Percentiles rank a stretch among this genome's conserved stretches.
phyloP scores from a whole-genome alignment of 2,888 invertebrate species.

The Formica aserva region DNA sequence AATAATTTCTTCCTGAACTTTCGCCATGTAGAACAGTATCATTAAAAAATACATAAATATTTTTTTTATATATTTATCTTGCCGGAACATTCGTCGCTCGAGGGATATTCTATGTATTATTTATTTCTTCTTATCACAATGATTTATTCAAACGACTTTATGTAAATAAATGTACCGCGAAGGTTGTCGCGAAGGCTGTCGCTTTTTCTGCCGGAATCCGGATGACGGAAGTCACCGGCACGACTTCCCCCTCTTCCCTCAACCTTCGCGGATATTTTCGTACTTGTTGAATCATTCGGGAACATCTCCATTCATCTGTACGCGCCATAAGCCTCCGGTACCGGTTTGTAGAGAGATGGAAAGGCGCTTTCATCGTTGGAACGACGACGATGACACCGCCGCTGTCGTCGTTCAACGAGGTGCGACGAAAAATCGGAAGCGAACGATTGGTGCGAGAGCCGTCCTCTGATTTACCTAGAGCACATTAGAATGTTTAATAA shows the following conservation, averaged over 20 bases:
- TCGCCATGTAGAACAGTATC: neutral
- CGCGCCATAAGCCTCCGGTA: constrained; percentile 49
- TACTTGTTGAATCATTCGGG: constrained; percentile 58
- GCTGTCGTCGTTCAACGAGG: neutral
- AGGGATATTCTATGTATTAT: neutral
- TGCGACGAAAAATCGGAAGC: constrained; percentile 9
- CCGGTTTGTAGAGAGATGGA: constrained; percentile 57
- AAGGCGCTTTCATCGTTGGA: constrained; percentile 47
- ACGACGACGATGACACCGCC: constrained; percentile 13
- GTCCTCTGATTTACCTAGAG: constrained; percentile 74
- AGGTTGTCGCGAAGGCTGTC: constrained; percentile 16
- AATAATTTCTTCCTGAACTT: too few species aligned
- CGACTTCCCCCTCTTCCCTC: neutral
- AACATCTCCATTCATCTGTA: constrained; percentile 33
- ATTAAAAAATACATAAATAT: neutral
- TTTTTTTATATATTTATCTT: neutral
- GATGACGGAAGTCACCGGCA: constrained; percentile 23
- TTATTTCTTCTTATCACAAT: neutral
- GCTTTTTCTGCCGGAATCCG: constrained; percentile 52
- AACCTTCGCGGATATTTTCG: constrained; percentile 38
- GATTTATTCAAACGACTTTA: neutral
- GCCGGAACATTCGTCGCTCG: neutral
- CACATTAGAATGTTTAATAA: constrained; percentile 83
- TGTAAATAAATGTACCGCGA: neutral
- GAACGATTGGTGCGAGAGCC: constrained; percentile 57